Percentiles rank a stretch among this genome's conserved stretches.
phyloP scores from a whole-genome alignment of 2,888 invertebrate species.

The Eilema griseolum region DNA sequence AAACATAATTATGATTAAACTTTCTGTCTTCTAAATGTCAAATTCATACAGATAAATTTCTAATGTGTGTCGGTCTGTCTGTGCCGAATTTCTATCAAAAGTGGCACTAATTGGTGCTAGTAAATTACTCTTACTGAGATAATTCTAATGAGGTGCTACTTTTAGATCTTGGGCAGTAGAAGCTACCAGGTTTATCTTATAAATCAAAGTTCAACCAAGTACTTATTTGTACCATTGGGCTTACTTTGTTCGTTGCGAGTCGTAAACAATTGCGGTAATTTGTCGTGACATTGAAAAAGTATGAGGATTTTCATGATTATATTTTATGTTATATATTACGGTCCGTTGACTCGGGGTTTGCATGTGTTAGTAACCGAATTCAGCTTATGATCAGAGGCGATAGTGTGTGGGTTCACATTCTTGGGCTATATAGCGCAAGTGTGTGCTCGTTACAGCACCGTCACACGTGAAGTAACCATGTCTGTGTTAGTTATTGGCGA shows the following conservation, averaged over 20 bases:
- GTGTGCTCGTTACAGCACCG: constrained; percentile 61
- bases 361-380: constrained; percentile 57
- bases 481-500: constrained; percentile 74
- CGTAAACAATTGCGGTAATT: neutral
- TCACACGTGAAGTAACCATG: constrained; percentile 51
- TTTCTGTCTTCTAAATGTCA: constrained; percentile 2
- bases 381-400: constrained; percentile 36
- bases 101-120: neutral
- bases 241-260: neutral
- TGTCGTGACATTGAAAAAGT: neutral
- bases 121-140: neutral
- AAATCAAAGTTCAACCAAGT: neutral
- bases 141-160: neutral
- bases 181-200: neutral
- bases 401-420: constrained; percentile 64
- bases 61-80: neutral
- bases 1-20: neutral
- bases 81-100: neutral
- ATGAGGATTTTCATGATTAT: constrained; percentile 24
- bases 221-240: neutral
- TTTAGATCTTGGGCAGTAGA: neutral
- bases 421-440: constrained; percentile 53
- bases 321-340: constrained; percentile 53
- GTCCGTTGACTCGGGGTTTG: constrained; percentile 65
- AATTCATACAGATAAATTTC: neutral